phyloP scores from a whole-genome alignment of 2,888 invertebrate genomes.

The Apodemia duryi region DNA sequence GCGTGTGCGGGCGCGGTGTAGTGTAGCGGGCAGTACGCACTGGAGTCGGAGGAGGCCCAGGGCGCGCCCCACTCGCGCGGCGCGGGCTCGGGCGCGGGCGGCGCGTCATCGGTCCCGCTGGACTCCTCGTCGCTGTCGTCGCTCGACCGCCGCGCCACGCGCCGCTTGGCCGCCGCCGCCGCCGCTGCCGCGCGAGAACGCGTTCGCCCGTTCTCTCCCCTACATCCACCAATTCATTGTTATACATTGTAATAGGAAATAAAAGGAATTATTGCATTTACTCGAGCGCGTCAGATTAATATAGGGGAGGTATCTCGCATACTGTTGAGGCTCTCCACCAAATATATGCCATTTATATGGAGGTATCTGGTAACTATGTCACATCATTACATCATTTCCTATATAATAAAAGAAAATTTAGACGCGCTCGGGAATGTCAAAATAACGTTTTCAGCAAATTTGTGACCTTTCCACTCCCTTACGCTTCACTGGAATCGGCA shows the following conservation, averaged over 20 bases:
- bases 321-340: no score
- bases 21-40: conserved; percentile 42
- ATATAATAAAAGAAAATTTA: no score
- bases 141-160: conserved; percentile 63
- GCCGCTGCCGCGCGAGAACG: conserved; percentile 52
- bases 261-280: no score
- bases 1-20: neutral
- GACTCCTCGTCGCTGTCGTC: conserved; percentile 74
- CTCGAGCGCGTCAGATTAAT: no score
- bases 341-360: no score
- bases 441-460: no score
- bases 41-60: conserved; percentile 70
- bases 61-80: conserved; percentile 76
- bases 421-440: no score
- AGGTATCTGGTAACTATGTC: no score
- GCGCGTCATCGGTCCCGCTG: conserved; percentile 69
- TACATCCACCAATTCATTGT: conserved; percentile 12
- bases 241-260: neutral
- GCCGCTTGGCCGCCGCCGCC: conserved; percentile 51
- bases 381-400: no score
- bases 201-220: conserved; percentile 57
- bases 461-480: no score
- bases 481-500: no score
- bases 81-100: conserved; percentile 69
- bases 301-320: no score